Evolutionary conservation across 2,797 vertebrate species (phyloP).

Genomic region (Myoxocephalus aenaeus): DNA sequence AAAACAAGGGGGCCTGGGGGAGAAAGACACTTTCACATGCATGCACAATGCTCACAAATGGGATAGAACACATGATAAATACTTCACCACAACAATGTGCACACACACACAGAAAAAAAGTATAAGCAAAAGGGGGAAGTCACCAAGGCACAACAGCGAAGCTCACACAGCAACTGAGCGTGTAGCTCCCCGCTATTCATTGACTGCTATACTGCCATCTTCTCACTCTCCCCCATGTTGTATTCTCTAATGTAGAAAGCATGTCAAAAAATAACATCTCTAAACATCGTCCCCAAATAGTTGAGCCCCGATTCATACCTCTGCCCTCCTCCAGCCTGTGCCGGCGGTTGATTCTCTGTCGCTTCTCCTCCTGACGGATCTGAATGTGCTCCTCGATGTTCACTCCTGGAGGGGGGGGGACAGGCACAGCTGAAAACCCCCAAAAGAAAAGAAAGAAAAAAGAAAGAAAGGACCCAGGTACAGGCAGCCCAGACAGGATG

Average conservation of each 20-base stretch:
- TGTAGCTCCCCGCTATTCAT: conserved; percentile 12
- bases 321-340: conserved; percentile 96
- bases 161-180: conserved; percentile 56
- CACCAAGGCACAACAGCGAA: conserved; percentile 72
- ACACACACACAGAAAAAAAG: conserved; percentile 68
- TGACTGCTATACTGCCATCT: conserved; percentile 28
- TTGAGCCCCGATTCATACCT: conserved; percentile 85
- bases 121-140: conserved; percentile 70
- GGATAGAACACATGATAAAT: conserved; percentile 83
- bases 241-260: conserved; percentile 19
- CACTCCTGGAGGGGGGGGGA: conserved; percentile 95
- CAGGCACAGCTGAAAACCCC: conserved; percentile 93
- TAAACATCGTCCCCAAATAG: conserved; percentile 4
- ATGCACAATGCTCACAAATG: conserved; percentile 96
- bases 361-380: conserved; percentile 97
- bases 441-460: not conserved
- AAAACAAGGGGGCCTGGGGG: conserved; percentile 99
- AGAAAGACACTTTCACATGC: conserved; percentile 99
- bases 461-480: conserved; percentile 74
- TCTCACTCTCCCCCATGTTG: conserved; percentile 17
- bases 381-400: conserved; percentile 99
- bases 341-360: conserved; percentile 94
- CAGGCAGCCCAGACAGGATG: conserved; percentile 74
- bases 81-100: conserved; percentile 82
- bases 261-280: conserved; percentile 6